Conservation (phyloP, 2,113 vertebrate genomes). For the Rhea americana region DNA sequence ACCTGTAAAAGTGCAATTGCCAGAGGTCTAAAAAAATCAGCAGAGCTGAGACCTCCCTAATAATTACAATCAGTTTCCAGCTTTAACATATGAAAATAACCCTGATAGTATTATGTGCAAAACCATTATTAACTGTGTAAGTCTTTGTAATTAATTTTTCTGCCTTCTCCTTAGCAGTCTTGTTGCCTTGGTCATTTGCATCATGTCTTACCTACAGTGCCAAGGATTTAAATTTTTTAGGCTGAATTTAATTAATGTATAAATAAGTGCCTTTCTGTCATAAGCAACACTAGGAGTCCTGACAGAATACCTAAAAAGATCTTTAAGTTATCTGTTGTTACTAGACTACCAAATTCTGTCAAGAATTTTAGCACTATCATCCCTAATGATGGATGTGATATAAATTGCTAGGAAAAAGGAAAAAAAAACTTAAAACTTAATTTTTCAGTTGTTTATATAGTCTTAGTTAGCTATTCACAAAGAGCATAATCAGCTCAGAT, state of each 20-base stretch:
- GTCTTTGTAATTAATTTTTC: constrained; percentile 71
- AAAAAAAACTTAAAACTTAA: not conserved
- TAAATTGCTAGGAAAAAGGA: not conserved
- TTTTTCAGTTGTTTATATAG: constrained; percentile 31
- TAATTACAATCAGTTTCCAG: constrained; percentile 55
- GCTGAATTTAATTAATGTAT: constrained; percentile 66
- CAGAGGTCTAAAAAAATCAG: constrained; percentile 43
- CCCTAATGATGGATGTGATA: constrained; percentile 30
- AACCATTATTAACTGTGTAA: constrained; percentile 48
- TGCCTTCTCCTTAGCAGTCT: constrained; percentile 20
- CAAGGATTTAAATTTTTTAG: constrained; percentile 61
- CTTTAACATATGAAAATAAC: constrained; percentile 60
- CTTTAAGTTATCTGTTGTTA: constrained; percentile 53
- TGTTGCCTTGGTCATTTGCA: constrained; percentile 58
- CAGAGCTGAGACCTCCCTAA: constrained; percentile 31
- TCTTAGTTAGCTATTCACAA: not conserved
- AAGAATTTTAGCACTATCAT: constrained; percentile 35
- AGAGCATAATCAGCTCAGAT: not conserved
- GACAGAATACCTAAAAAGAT: constrained; percentile 31
- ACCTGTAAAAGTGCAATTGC: constrained; percentile 34
- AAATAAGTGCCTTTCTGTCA: constrained; percentile 64
- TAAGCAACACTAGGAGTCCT: constrained; percentile 37
- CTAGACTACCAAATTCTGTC: constrained; percentile 35
- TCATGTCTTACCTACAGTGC: constrained; percentile 50
- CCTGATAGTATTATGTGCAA: constrained; percentile 29